phyloP scores from a whole-genome alignment of 1,140 invertebrate species.

The Bombus soroeensis region DNA sequence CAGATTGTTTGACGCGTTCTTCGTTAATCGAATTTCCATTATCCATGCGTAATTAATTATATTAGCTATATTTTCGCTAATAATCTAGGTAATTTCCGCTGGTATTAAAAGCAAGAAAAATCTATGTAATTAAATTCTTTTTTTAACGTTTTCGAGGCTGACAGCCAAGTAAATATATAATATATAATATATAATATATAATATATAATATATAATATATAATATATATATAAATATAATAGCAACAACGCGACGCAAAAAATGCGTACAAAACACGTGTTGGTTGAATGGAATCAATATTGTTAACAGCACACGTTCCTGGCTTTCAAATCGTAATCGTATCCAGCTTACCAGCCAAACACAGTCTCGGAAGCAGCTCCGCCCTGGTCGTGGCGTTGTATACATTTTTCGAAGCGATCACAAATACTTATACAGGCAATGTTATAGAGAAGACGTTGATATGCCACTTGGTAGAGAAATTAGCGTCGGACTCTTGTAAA shows the following conservation, averaged over 20 bases:
- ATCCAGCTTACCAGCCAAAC: conserved; percentile 24
- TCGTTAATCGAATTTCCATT: neutral
- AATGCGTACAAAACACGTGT: too few species aligned
- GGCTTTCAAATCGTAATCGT: conserved; percentile 52
- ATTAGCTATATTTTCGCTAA: neutral
- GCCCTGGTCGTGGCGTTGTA: conserved; percentile 39
- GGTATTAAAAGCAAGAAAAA: neutral
- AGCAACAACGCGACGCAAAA: too few species aligned
- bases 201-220: too few species aligned
- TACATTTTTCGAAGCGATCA: conserved; percentile 47
- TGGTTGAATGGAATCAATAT: conserved; percentile 34
- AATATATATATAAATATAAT: too few species aligned
- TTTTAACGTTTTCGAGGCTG: neutral
- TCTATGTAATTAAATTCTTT: neutral
- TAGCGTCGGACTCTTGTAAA: neutral
- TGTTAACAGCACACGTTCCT: conserved; percentile 30
- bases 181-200: too few species aligned
- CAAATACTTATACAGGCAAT: neutral
- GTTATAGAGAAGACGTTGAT: conserved; percentile 17
- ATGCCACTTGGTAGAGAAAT: conserved; percentile 2
- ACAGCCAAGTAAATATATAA: too few species aligned
- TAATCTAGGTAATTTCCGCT: neutral
- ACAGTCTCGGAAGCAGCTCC: conserved; percentile 16
- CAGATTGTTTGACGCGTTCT: too few species aligned
- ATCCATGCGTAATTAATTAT: neutral